These are phyloP conservation scores for Zoanthus sociatus DNA, from an alignment of 92 coral and sea anemone species.

Conservation along the genomic window DNA sequence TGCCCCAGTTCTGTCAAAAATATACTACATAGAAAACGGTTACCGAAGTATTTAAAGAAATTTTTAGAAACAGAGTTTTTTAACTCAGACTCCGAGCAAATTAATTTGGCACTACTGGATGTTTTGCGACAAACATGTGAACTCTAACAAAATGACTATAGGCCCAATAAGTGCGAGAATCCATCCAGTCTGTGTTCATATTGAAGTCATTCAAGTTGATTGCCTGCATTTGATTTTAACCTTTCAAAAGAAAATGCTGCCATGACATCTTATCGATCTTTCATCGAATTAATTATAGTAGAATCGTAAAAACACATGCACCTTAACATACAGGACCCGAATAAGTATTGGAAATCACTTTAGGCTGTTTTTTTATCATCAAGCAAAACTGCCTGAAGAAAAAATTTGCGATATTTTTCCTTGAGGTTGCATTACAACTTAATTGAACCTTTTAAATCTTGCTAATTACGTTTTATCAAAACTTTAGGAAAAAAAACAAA, in stretches of 20 bases:
- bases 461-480: constrained; percentile 6
- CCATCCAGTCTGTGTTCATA: too few relatives aligned
- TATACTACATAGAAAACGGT: neutral
- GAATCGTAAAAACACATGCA: too few relatives aligned
- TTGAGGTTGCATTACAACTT: constrained; percentile 21
- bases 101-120: neutral
- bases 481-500: constrained; percentile 29
- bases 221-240: neutral
- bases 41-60: neutral
- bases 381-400: neutral
- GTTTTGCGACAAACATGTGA: neutral
- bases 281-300: too few relatives aligned
- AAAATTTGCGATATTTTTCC: constrained; percentile 8
- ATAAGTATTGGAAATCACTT: neutral
- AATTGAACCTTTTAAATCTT: constrained; percentile 14
- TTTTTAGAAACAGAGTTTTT: neutral
- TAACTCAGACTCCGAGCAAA: neutral
- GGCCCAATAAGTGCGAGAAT: too few relatives aligned
- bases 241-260: neutral
- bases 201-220: too few relatives aligned
- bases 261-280: too few relatives aligned
- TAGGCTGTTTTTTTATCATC: neutral
- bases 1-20: neutral
- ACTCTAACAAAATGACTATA: neutral
- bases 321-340: neutral